These are phyloP conservation scores for Chondrosia reniformis DNA, from an alignment of 37 sponge, comb jelly and placozoan species.

Conservation along the genomic window DNA sequence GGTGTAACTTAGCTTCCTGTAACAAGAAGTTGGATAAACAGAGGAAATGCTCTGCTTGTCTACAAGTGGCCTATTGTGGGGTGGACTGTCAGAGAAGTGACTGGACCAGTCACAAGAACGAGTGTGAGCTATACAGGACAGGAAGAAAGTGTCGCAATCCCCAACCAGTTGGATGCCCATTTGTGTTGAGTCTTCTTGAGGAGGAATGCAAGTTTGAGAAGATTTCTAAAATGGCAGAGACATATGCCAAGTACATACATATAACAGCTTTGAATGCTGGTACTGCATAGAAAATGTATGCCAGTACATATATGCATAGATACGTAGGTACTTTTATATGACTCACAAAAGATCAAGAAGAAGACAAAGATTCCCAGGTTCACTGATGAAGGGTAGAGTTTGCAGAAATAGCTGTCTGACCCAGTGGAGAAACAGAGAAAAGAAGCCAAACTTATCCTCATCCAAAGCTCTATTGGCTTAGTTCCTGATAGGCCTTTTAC, in stretches of 20 bases:
- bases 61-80: constrained; percentile 66
- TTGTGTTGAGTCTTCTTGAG: constrained; percentile 71
- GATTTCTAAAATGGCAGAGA: constrained; percentile 38
- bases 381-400: no score
- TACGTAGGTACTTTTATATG: no score
- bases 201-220: constrained; percentile 54
- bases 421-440: no score
- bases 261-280: no score
- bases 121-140: constrained; percentile 22
- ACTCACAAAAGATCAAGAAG: no score
- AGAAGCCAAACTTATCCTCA: no score
- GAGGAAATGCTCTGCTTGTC: constrained; percentile 63
- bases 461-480: no score
- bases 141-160: constrained; percentile 17
- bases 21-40: constrained; percentile 15
- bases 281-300: no score
- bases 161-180: constrained; percentile 59
- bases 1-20: constrained; percentile 57
- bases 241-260: constrained; percentile 49
- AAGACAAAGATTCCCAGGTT: no score
- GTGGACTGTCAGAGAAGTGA: constrained; percentile 50
- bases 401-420: no score
- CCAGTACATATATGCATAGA: no score
- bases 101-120: constrained; percentile 45
- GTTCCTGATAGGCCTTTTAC: no score